Evolutionary conservation across 1,140 invertebrate species (phyloP).

Genomic region (Megalopta genalis): DNA sequence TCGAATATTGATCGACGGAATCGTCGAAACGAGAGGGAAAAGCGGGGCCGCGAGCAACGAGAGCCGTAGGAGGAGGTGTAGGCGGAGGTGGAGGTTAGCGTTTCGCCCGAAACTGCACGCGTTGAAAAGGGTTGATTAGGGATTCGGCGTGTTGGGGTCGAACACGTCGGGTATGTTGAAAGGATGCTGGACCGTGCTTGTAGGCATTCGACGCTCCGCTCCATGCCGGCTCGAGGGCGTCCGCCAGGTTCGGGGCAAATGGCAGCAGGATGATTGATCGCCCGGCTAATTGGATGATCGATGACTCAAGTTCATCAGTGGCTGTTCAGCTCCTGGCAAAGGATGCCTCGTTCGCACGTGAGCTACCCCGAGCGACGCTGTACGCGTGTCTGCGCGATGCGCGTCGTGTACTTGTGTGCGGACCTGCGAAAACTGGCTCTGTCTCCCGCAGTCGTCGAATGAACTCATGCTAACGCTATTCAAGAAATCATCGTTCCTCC

Average conservation of each 20-base stretch:
- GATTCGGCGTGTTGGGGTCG: constrained; percentile 76
- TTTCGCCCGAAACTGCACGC: constrained; percentile 75
- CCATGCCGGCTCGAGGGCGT: constrained; percentile 49
- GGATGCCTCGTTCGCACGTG: constrained; percentile 63
- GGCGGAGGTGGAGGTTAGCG: constrained; percentile 38
- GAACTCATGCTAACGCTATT: constrained; percentile 48
- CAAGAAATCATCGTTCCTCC: background rate
- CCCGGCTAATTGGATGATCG: constrained; percentile 79
- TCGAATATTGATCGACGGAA: constrained; percentile 54
- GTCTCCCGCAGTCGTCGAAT: constrained; percentile 41
- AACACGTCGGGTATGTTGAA: constrained; percentile 68
- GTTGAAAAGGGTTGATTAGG: constrained; percentile 81
- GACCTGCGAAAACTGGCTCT: constrained; percentile 22
- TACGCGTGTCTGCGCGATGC: constrained; percentile 7
- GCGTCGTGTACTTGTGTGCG: background rate
- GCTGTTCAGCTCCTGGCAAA: constrained; percentile 63
- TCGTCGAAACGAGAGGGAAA: constrained; percentile 47
- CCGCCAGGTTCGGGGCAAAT: constrained; percentile 69
- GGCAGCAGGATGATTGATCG: constrained; percentile 78
- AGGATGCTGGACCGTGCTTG: constrained; percentile 73
- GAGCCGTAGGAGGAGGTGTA: background rate
- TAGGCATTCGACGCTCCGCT: constrained; percentile 51
- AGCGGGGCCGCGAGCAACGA: constrained; percentile 40
- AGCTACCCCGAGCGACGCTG: constrained; percentile 30
- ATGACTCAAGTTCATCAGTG: constrained; percentile 77